phyloP scores from a whole-genome alignment of 2,888 invertebrate genomes.

The Pogonocherus hispidulus region DNA sequence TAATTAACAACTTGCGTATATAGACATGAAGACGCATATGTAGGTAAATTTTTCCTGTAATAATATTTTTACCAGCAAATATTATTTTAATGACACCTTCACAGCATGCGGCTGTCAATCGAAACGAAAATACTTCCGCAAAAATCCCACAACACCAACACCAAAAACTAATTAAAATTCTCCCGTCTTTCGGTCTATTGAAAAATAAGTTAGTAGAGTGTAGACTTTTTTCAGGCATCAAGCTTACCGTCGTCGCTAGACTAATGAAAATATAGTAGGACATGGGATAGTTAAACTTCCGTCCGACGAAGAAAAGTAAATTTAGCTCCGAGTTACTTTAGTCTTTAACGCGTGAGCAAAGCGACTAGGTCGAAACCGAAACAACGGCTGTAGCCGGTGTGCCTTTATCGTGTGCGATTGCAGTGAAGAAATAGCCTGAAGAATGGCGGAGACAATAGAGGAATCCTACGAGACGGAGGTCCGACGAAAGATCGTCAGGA shows the following conservation, averaged over 20 bases:
- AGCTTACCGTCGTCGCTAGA: constrained; percentile 32
- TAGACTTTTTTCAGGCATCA: constrained; percentile 31
- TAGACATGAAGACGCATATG: too few species aligned
- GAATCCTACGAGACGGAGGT: constrained; percentile 79
- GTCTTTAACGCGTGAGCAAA: constrained; percentile 62
- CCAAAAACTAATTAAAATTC: constrained; percentile 14
- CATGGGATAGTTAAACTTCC: constrained; percentile 38
- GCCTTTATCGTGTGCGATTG: constrained; percentile 30
- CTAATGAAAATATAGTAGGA: constrained; percentile 41
- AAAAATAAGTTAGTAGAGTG: constrained; percentile 26
- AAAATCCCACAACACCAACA: too few species aligned
- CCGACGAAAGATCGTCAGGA: constrained; percentile 79
- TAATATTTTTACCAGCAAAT: too few species aligned
- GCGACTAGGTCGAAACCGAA: constrained; percentile 57
- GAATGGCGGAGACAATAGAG: constrained; percentile 79
- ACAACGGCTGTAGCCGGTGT: constrained; percentile 41
- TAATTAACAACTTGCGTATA: too few species aligned
- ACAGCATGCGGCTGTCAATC: too few species aligned
- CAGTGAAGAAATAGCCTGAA: constrained; percentile 42
- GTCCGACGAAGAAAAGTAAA: constrained; percentile 40
- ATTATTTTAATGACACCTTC: too few species aligned
- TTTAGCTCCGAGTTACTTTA: constrained; percentile 53
- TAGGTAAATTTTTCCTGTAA: too few species aligned
- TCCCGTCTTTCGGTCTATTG: constrained; percentile 15
- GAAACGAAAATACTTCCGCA: too few species aligned